phyloP scores from a whole-genome alignment of 2,888 invertebrate genomes.

The Cephalotes varians region DNA sequence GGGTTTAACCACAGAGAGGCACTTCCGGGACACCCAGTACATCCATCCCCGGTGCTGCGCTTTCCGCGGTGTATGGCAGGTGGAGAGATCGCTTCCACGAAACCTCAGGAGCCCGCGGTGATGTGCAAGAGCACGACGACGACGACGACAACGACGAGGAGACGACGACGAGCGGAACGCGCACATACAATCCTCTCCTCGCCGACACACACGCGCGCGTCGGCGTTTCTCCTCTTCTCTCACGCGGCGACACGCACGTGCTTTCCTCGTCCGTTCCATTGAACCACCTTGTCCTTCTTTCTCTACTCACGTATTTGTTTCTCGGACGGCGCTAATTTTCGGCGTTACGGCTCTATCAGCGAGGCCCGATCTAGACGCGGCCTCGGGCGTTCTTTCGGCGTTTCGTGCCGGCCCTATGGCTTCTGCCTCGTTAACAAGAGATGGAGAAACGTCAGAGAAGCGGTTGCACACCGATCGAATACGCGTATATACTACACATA shows the following conservation, averaged over 20 bases:
- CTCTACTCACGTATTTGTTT: slow-evolving; percentile 74
- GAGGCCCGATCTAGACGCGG: slow-evolving; percentile 72
- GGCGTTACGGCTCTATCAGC: slow-evolving; percentile 80
- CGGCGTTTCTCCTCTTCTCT: slow-evolving; percentile 53
- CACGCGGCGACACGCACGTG: slow-evolving; percentile 9
- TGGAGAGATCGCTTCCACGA: slow-evolving; percentile 81
- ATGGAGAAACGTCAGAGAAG: slow-evolving; percentile 57
- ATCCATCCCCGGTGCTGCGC: slow-evolving; percentile 65
- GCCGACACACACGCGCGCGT: background rate
- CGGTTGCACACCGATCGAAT: slow-evolving; percentile 21
- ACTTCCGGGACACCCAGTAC: slow-evolving; percentile 77
- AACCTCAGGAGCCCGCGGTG: slow-evolving; percentile 77
- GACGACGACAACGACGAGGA: slow-evolving; percentile 29
- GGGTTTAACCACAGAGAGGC: slow-evolving; percentile 55
- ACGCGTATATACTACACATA: background rate
- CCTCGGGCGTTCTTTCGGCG: slow-evolving; percentile 68
- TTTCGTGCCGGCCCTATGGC: slow-evolving; percentile 60
- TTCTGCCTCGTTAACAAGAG: slow-evolving; percentile 66
- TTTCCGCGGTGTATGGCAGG: slow-evolving; percentile 56
- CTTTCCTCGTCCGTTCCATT: slow-evolving; percentile 37
- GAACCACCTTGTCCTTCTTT: slow-evolving; percentile 36
- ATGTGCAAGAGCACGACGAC: slow-evolving; percentile 64
- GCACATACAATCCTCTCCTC: slow-evolving; percentile 18
- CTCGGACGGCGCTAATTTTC: slow-evolving; percentile 80
- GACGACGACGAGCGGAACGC: slow-evolving; percentile 41